Conservation (phyloP, 2,113 vertebrate genomes). For the Platichthys flesus region DNA sequence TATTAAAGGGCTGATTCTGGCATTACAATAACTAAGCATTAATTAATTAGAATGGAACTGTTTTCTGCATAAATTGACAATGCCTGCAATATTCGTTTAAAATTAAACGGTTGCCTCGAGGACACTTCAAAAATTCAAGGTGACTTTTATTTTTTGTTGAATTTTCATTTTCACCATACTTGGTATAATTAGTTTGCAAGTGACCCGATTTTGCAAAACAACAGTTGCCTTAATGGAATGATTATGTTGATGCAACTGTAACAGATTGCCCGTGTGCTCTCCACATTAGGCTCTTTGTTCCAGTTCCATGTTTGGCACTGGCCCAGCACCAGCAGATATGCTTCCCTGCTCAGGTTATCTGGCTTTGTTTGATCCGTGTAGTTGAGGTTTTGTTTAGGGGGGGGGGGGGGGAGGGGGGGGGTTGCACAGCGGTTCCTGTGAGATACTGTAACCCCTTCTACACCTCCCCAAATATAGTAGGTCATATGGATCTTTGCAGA, state of each 20-base stretch:
- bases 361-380: conserved; percentile 43
- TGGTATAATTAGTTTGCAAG: not conserved
- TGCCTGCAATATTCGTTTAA: too few species aligned
- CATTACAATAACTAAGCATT: too few species aligned
- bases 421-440: conserved; percentile 1
- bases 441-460: conserved; percentile 17
- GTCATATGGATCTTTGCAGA: conserved; percentile 19
- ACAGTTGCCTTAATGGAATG: not conserved
- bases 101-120: not conserved
- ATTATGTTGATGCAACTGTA: not conserved
- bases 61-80: too few species aligned
- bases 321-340: conserved; percentile 20
- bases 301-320: conserved; percentile 14
- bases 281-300: conserved; percentile 14
- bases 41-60: too few species aligned
- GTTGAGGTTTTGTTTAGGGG: conserved; percentile 9
- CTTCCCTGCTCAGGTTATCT: conserved; percentile 5
- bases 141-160: not conserved
- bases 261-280: not conserved
- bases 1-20: not conserved
- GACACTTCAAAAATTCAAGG: not conserved
- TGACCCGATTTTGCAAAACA: conserved; percentile 1
- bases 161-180: not conserved
- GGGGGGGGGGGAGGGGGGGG: not conserved
- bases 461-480: conserved; percentile 40